Evolutionary conservation across 2,888 invertebrate species (phyloP).

Genomic region (Ephialtes manifestator): DNA sequence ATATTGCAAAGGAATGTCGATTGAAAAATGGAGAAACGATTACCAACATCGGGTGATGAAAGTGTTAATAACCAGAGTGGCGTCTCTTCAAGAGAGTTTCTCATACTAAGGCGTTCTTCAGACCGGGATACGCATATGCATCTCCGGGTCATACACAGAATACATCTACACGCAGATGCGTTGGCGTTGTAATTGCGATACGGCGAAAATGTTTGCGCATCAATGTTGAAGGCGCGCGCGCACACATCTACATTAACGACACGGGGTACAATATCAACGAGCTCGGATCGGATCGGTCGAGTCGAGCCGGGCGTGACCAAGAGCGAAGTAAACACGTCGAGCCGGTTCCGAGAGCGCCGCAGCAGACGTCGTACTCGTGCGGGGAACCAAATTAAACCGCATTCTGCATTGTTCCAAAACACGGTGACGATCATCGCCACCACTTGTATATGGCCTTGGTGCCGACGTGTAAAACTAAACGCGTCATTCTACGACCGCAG

Average conservation of each 20-base stretch:
- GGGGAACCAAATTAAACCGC: slow-evolving; percentile 74
- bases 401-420: slow-evolving; percentile 77
- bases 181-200: not conserved
- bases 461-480: slow-evolving; percentile 15
- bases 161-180: slow-evolving; percentile 1
- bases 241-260: not conserved
- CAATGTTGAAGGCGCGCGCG: not conserved
- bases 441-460: slow-evolving; percentile 42
- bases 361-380: slow-evolving; percentile 32
- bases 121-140: not conserved
- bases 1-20: too few species aligned
- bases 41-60: too few species aligned
- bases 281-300: slow-evolving; percentile 31
- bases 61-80: not conserved
- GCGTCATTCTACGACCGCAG: slow-evolving; percentile 8
- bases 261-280: slow-evolving; percentile 3
- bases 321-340: slow-evolving; percentile 77
- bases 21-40: too few species aligned
- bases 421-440: slow-evolving; percentile 4
- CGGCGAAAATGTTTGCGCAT: not conserved
- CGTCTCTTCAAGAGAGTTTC: not conserved
- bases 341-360: slow-evolving; percentile 75
- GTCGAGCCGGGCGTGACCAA: slow-evolving; percentile 53
- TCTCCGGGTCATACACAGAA: not conserved
- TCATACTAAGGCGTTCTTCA: not conserved